Base-by-base conservation (phyloP, 2,113 vertebrate genomes). In the Spheniscus mendiculus region DNA sequence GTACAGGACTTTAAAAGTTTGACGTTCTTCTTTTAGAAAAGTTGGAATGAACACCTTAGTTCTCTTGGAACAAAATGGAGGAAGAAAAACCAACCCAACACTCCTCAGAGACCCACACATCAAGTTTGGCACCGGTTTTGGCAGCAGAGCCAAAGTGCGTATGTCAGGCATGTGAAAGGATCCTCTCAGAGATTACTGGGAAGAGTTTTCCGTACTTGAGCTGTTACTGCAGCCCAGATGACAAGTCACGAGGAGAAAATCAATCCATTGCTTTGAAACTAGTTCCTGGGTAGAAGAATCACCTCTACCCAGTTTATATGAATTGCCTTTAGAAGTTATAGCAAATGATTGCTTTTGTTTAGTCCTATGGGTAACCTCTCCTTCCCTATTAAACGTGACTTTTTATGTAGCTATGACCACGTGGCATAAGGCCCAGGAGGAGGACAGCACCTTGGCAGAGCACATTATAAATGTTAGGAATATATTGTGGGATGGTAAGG, bases 401-500 rank as follows among this genome's bases (percentile, higher is more conserved):
- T 87, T 77, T 78, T 45, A n/a, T 5, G 1, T 26, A 25, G n/a
- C 30, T 74, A 11, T 85, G 56, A 32, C 23, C 17, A 17, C 5
- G 5, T 83, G 16, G 32, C 15, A 1, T 32, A 29, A 67, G 14
- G 45, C 66, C 36, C 32, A 55, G 44, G 49, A 81, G 36, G 34
- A 91, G 23, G 26, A 36, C 32, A 44, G 13, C 11, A 30, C 0
- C 32, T 65, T 69, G 17, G 38, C 62, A 86, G 44, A 72, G 29
- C 32, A 12, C 0, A 3, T 45, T 12, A 32, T 12, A 12, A 44
- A 40, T 1, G 0, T 52, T 61, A 34, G 7, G 23, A 73, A 70
- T 12, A 8, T 14, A 34, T 29, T 3, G 13, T 13, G 34, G 29
- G 40, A 40, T 1, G 15, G 27, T 23, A 70, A 82, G 45, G 25